Conservation (phyloP, 2,888 invertebrate species). For the Eupithecia pulchellata region DNA sequence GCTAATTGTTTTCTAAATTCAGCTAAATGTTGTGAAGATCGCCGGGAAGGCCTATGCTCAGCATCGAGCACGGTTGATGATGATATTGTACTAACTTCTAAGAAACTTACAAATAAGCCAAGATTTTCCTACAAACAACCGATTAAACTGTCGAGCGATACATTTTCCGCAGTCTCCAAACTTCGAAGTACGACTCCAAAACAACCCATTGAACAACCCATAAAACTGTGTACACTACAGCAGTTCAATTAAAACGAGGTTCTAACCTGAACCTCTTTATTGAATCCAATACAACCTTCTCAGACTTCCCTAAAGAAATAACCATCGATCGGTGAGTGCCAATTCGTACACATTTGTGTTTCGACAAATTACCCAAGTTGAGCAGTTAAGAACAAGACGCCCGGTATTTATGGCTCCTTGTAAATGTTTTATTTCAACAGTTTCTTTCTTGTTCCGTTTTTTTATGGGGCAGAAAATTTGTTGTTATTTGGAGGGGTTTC, state of each 20-base stretch:
- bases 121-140: not conserved
- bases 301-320: constrained; percentile 37
- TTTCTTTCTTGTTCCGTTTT: constrained; percentile 26
- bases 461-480: constrained; percentile 24
- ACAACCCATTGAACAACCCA: not conserved
- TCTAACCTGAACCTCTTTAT: not conserved
- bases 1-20: too few species aligned
- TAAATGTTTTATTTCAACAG: constrained; percentile 45
- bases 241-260: constrained; percentile 2
- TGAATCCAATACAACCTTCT: not conserved
- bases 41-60: too few species aligned
- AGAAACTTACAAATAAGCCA: not conserved
- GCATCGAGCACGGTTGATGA: too few species aligned
- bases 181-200: not conserved
- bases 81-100: too few species aligned
- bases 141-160: not conserved
- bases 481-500: constrained; percentile 11
- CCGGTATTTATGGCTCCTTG: constrained; percentile 46
- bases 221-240: not conserved
- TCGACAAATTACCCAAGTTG: constrained; percentile 48
- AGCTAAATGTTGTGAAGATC: too few species aligned
- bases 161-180: not conserved
- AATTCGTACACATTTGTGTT: constrained; percentile 45
- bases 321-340: constrained; percentile 41
- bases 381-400: constrained; percentile 45